Conservation (phyloP, 2,797 vertebrate species). For the Echeneis naucrates region DNA sequence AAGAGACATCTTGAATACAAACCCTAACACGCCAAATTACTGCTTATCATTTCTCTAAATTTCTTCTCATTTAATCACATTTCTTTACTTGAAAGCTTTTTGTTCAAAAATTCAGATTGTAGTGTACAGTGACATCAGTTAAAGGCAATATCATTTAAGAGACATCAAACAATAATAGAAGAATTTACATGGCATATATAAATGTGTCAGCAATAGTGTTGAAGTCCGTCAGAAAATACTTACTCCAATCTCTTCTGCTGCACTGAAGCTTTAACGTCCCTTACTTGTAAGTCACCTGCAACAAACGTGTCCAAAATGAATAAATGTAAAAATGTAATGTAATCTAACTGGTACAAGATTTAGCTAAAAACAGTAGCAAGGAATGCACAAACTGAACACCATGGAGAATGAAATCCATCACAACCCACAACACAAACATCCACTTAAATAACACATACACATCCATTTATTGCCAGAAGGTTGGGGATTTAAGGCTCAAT, state of each 20-base stretch:
- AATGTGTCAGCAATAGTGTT: no score
- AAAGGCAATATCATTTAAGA: no score
- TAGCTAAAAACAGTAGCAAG: not conserved
- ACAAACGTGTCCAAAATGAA: not conserved
- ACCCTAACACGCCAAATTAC: not conserved
- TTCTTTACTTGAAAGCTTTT: not conserved
- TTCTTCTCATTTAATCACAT: not conserved
- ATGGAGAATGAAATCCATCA: constrained; percentile 13
- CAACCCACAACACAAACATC: not conserved
- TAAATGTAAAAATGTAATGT: not conserved
- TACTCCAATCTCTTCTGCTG: not conserved
- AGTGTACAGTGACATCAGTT: no score
- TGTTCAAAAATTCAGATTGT: no score
- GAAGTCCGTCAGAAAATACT: not conserved
- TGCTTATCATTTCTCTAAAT: no score
- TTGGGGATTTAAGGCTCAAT: constrained; percentile 76
- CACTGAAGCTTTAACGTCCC: not conserved
- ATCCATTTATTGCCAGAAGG: constrained; percentile 64
- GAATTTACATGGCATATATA: no score
- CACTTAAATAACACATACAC: constrained; percentile 28
- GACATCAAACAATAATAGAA: no score
- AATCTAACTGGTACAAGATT: not conserved
- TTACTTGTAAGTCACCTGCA: not conserved
- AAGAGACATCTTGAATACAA: not conserved
- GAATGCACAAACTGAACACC: not conserved